Percentiles rank a stretch among this genome's conserved stretches.
Conservation (phyloP, 2,888 invertebrate genomes). For the Tetranychus piercei region DNA sequence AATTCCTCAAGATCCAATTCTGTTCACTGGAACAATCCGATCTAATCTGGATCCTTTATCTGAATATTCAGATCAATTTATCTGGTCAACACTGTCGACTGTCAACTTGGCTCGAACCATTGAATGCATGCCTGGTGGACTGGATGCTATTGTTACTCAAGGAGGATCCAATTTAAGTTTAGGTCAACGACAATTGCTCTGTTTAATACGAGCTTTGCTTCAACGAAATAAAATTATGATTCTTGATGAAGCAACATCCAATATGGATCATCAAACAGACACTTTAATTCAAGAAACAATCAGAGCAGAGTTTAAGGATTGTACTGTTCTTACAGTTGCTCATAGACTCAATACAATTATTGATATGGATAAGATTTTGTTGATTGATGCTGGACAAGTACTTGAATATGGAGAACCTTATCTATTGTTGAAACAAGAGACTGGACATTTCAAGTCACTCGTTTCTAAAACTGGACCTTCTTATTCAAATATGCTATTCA, state of each 20-base stretch:
- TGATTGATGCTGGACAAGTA: constrained; percentile 56
- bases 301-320: constrained; percentile 53
- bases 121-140: constrained; percentile 43
- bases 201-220: constrained; percentile 68
- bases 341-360: constrained; percentile 77
- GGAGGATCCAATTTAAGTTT: constrained; percentile 69
- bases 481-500: neutral
- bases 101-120: constrained; percentile 53
- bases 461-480: neutral
- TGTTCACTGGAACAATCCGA: constrained; percentile 69
- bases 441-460: neutral
- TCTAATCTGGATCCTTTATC: constrained; percentile 76
- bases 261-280: constrained; percentile 50
- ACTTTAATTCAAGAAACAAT: constrained; percentile 63
- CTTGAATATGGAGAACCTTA: constrained; percentile 59
- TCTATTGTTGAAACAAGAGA: constrained; percentile 16
- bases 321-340: constrained; percentile 51
- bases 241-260: constrained; percentile 79
- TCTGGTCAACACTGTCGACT: constrained; percentile 69
- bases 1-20: constrained; percentile 73
- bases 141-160: constrained; percentile 51
- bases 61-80: constrained; percentile 51
- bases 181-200: constrained; percentile 73
- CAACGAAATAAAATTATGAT: constrained; percentile 63
- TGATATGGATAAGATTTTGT: constrained; percentile 71